These are phyloP conservation scores for Myrmecobius fasciatus DNA, from an alignment of 2,113 vertebrate genomes.

Conservation along the genomic window DNA sequence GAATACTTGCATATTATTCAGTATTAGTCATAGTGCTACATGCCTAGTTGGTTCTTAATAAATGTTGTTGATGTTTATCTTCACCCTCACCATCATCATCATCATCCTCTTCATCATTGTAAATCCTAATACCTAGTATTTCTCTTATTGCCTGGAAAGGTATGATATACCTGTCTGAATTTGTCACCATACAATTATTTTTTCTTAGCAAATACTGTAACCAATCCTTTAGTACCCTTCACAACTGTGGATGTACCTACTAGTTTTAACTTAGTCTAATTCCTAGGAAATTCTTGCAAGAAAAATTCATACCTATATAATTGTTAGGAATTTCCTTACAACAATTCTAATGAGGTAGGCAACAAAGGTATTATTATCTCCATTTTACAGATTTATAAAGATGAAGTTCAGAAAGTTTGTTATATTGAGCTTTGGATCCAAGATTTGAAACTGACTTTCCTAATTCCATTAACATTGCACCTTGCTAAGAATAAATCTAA, in stretches of 20 bases:
- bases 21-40: not conserved
- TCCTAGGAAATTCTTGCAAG: slow-evolving; percentile 32
- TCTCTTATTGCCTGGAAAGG: slow-evolving; percentile 27
- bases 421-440: not conserved
- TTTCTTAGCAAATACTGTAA: slow-evolving; percentile 60
- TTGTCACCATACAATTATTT: slow-evolving; percentile 56
- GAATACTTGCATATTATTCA: not conserved
- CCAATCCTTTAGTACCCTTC: slow-evolving; percentile 50
- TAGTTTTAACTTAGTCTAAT: slow-evolving; percentile 64
- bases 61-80: not conserved
- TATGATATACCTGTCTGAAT: slow-evolving; percentile 57
- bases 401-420: not conserved
- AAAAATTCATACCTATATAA: not conserved
- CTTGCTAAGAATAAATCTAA: slow-evolving; percentile 52
- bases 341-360: not conserved
- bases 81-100: not conserved
- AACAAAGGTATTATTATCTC: not conserved
- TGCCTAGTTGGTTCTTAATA: not conserved
- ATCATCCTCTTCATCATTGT: not conserved
- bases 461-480: not conserved
- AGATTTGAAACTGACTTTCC: not conserved
- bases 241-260: slow-evolving; percentile 56
- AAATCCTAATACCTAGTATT: not conserved
- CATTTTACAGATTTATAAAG: not conserved
- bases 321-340: not conserved